These are phyloP conservation scores for Epinephelus cyanopodus DNA, from an alignment of 2,113 vertebrate genomes.

Conservation along the genomic window DNA sequence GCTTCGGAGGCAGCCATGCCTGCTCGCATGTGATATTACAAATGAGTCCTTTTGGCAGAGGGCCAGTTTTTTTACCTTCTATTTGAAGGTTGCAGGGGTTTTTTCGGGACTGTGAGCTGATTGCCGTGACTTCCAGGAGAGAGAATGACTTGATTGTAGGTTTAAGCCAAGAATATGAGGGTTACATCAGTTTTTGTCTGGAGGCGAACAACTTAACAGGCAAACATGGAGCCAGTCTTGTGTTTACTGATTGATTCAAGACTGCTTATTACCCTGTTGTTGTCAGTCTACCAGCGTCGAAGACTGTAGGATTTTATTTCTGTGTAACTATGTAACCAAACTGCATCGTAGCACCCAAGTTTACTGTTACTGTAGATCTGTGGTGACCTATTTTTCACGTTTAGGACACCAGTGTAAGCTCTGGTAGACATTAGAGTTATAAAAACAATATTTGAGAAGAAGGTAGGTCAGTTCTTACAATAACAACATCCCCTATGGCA, in stretches of 20 bases:
- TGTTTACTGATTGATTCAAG: constrained; percentile 35
- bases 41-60: constrained; percentile 16
- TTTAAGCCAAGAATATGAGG: constrained; percentile 9
- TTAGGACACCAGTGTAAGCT: not conserved
- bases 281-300: constrained; percentile 10
- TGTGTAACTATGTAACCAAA: not conserved
- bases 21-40: constrained; percentile 35
- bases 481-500: constrained; percentile 24
- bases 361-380: not conserved
- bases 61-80: not conserved
- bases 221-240: constrained; percentile 27
- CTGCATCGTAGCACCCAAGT: not conserved
- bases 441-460: constrained; percentile 11
- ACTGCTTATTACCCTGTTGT: constrained; percentile 30
- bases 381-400: not conserved
- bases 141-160: constrained; percentile 31
- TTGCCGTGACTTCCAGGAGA: constrained; percentile 32
- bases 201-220: constrained; percentile 29
- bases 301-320: constrained; percentile 12
- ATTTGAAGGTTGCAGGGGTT: not conserved
- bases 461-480: constrained; percentile 19
- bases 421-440: not conserved
- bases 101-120: constrained; percentile 11
- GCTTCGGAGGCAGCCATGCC: constrained; percentile 20
- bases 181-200: constrained; percentile 40